phyloP scores from a whole-genome alignment of 2,797 vertebrate species.

The Melanotaenia trifasciata region DNA sequence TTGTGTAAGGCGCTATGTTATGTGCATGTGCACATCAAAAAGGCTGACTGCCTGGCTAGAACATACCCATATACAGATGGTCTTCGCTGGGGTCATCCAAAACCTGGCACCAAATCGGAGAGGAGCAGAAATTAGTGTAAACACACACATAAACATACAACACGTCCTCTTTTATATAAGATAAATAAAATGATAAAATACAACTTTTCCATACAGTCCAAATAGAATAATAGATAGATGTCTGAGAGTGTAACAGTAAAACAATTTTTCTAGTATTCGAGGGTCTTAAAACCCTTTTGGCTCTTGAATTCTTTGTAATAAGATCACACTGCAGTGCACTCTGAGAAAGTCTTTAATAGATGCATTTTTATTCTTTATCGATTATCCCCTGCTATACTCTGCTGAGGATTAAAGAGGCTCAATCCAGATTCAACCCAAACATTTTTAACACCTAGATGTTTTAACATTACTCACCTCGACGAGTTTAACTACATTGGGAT shows the following conservation, averaged over 20 bases:
- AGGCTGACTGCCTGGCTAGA: constrained; percentile 39
- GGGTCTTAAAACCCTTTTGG: not conserved
- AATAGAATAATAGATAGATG: too few relatives aligned
- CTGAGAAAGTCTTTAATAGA: not conserved
- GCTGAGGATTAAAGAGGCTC: not conserved
- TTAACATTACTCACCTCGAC: constrained; percentile 87
- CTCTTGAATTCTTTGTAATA: not conserved
- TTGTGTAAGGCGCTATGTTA: not conserved
- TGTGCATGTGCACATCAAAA: constrained; percentile 25
- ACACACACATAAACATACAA: constrained; percentile 12
- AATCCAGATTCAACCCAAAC: not conserved
- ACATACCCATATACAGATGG: constrained; percentile 99
- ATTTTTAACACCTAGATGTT: not conserved
- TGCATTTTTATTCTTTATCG: not conserved
- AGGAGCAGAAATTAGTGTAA: constrained; percentile 54
- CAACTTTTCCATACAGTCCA: too few relatives aligned
- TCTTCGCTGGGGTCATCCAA: constrained; percentile 98
- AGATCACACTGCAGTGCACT: not conserved
- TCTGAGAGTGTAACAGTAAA: not conserved
- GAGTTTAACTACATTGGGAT: constrained; percentile 97
- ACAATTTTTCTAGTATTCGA: not conserved
- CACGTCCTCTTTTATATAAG: constrained; percentile 20
- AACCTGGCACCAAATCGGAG: constrained; percentile 85
- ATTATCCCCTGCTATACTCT: not conserved
- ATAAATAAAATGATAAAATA: not conserved